Conservation (phyloP, 2,113 vertebrate species). For the Saguinus imperator region DNA sequence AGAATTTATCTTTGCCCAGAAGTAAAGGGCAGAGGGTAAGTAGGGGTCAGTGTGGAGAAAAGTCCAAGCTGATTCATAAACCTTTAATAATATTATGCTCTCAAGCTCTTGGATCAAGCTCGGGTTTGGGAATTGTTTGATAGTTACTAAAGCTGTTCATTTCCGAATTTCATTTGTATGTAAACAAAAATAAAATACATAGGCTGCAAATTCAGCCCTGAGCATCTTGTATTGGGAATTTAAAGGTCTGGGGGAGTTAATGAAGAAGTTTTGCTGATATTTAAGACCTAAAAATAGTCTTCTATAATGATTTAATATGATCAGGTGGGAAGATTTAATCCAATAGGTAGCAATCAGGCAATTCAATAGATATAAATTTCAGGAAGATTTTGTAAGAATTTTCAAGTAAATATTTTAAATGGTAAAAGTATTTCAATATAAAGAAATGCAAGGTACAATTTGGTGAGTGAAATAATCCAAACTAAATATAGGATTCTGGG, state of each 20-base stretch:
- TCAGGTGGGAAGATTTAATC: background rate
- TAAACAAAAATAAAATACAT: constrained; percentile 57
- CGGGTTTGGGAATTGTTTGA: constrained; percentile 53
- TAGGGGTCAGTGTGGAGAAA: constrained; percentile 72
- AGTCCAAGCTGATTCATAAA: constrained; percentile 75
- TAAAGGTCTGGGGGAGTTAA: constrained; percentile 25
- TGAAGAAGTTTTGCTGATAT: constrained; percentile 42
- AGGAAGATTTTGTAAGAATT: background rate
- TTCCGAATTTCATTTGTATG: constrained; percentile 61
- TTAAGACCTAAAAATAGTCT: background rate
- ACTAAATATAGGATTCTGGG: background rate
- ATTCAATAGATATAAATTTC: background rate
- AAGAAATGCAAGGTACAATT: background rate
- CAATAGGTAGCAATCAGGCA: background rate
- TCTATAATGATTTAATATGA: background rate
- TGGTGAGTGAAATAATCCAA: background rate
- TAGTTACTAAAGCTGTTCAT: constrained; percentile 52
- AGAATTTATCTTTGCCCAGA: constrained; percentile 79
- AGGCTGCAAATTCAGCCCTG: background rate
- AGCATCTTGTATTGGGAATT: constrained; percentile 31
- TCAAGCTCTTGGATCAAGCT: constrained; percentile 54
- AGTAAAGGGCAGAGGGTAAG: constrained; percentile 75
- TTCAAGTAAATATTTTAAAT: background rate
- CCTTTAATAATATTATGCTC: constrained; percentile 73
- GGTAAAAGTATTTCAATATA: background rate